Base-by-base conservation (phyloP, 2,113 vertebrate genomes). In the Pseudorasbora parva region DNA sequence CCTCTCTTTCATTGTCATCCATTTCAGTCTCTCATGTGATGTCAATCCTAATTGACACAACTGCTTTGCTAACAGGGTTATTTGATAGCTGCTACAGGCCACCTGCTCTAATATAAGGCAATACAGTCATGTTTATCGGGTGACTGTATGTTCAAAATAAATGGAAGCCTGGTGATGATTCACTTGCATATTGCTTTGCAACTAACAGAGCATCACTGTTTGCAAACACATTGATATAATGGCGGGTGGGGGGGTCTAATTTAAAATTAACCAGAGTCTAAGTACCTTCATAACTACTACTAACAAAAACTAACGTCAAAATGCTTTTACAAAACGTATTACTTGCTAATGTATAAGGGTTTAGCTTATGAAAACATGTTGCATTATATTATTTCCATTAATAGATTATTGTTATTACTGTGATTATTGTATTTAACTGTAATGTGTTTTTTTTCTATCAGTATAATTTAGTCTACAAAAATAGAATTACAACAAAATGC, bases 21-120 rank as follows among this genome's bases (percentile, higher is more conserved):
- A 81, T 88, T 33, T 47, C 76, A 49, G 4, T 86, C 76, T 83
- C 51, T 41, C 49, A 73, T 84, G 25, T 62, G 27, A 87, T 45
- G n/a, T 19, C 74, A 62, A 47, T 66, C 78, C 79, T 84, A 62
- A 62, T 14, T 73, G 64, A 60, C 78, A 84, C 73, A 47, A 45
- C 68, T 79, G 10, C 51, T 77, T 77, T 69, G 9, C 51, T 80
- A 33, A 73, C 76, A 51, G 43, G 30, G 7, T 41, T 62, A 66
- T 88, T 12, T 69, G 19, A 33, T 86, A 49, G 51, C 21, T 56
- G 47, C 21, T 73, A 19, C 43, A n/a, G 69, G 14, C 60, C n/a
- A 37, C 15, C 81, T 43, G 33, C 75, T 69, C 68, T 78, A 80
- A 85, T 62, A 75, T n/a, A 49, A 14, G 21, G 17, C n/a, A 37